Evolutionary conservation across 2,113 vertebrate species (phyloP).

Genomic region (Mormyrus lacerda): DNA sequence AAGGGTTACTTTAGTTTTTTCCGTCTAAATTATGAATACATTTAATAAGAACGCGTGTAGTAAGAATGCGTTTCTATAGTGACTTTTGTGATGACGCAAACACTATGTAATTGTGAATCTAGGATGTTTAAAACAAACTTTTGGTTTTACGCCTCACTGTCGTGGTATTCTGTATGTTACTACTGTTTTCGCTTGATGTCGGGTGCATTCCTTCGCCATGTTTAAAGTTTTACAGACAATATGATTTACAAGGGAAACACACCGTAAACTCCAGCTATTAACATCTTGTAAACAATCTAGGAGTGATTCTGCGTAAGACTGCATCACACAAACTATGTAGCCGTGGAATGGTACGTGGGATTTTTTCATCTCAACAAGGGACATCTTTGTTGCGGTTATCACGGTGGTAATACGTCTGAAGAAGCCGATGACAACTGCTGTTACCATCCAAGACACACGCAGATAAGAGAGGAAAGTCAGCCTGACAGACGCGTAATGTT

Average conservation of each 20-base stretch:
- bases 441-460: background rate
- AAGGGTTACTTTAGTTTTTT: background rate
- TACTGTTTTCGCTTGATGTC: background rate
- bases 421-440: background rate
- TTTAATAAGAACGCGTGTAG: background rate
- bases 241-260: background rate
- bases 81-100: background rate
- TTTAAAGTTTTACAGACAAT: background rate
- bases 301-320: background rate
- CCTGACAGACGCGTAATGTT: background rate
- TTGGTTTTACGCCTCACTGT: background rate
- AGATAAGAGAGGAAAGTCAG: background rate
- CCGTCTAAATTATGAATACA: background rate
- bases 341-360: background rate
- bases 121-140: background rate
- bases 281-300: background rate
- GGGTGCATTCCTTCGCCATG: background rate
- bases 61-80: background rate
- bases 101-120: background rate
- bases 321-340: background rate
- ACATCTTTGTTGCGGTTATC: background rate
- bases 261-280: background rate
- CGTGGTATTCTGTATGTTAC: background rate
- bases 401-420: background rate
- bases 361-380: background rate